Base-by-base conservation (phyloP, 1,140 invertebrate species). In the Trypoxylus dichotomus region DNA sequence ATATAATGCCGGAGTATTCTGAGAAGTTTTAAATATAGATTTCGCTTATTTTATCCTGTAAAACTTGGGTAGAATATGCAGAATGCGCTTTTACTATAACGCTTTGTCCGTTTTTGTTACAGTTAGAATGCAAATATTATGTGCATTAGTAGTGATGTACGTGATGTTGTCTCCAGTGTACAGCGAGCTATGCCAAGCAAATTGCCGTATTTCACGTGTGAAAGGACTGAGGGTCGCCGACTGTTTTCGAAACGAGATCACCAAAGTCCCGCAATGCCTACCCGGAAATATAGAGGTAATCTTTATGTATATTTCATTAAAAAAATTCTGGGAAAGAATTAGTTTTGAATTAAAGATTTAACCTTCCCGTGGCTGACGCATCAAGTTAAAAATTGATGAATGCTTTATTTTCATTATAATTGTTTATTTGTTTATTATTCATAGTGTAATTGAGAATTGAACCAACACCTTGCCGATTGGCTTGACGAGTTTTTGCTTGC, bases 61-160 rank as follows among this genome's bases (percentile, higher is more conserved):
- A 47, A 5, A n/a, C 43, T 41, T 41, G 10, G 2, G 11, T 13
- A 47, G 43, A 11, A 47, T n/a, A 13, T n/a, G 15, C 43, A 47
- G 43, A 32, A 32, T 32, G 2, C 43, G 43, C 11, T 63, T 5
- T 63, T 63, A 32, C 2, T 63, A 19, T 63, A 58, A 58, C 3
- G 54, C n/a, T 58, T 41, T 58, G 1, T 63, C 19, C 58, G 58
- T 27, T 63, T 63, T 27, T 63, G 19, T 63, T 63, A 63, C 58
- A 63, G 58, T 63, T 63, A 63, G 58, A 63, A 63, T 63, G 58
- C 58, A 24, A 63, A 24, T 63, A 24, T 24, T 27, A 63, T 10
- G 19, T 24, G 58, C 19, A 8, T 24, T 63, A n/a, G 58, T 63
- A 24, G 58, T 63, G 58, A 63, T 63, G 58, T 63, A 63, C 58